A percentile compares a stretch with the other conserved stretches of the same genome.
Evolutionary conservation across 2,113 vertebrate genomes (phyloP).

Genomic region (human (Homo sapiens)): GRCh38 chr4:35690001-35690500

Average conservation of each 20-base stretch:
- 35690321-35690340: neutral
- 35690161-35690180: constrained; percentile 32
- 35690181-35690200: constrained; percentile 10
- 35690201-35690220: neutral
- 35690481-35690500: neutral
- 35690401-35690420: neutral
- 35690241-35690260: constrained; percentile 33
- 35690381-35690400: neutral
- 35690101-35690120: constrained; percentile 60
- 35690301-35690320: neutral
- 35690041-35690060: constrained; percentile 80
- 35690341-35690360: neutral
- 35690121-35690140: constrained; percentile 60
- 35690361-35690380: neutral
- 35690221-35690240: neutral
- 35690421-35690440: neutral
- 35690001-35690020: constrained; percentile 85
- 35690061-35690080: constrained; percentile 84
- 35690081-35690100: constrained; percentile 81
- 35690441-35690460: neutral
- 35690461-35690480: neutral
- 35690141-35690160: neutral
- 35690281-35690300: constrained; percentile 23
- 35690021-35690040: constrained; percentile 82
- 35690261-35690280: neutral